phyloP scores from a whole-genome alignment of 2,888 invertebrate genomes.

The Trachelus iudaicus region DNA sequence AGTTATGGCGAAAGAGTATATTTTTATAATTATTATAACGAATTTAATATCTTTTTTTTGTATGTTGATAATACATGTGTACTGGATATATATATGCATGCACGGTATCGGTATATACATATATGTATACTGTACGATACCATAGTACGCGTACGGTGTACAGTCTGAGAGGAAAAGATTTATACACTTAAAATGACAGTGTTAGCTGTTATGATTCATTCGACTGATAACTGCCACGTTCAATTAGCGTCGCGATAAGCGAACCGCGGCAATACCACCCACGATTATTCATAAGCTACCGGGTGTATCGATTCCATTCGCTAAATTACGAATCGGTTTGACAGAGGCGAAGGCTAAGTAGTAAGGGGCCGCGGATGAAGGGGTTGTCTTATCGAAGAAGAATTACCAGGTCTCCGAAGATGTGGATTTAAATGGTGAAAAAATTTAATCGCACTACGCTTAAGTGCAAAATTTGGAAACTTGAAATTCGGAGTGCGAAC shows the following conservation, averaged over 20 bases:
- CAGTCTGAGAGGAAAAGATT: background rate
- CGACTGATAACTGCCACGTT: background rate
- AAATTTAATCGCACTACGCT: no score
- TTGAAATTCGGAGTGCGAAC: no score
- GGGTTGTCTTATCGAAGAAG: background rate
- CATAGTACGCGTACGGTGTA: background rate
- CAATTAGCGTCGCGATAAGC: background rate
- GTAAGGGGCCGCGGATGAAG: background rate
- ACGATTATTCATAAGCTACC: background rate
- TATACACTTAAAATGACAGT: background rate
- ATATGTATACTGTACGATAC: background rate
- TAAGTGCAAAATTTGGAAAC: no score
- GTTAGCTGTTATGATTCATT: background rate
- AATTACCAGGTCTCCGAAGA: no score
- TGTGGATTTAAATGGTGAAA: no score
- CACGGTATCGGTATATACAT: background rate
- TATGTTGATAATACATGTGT: no score
- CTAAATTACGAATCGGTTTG: background rate
- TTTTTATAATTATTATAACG: background rate
- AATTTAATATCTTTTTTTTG: background rate
- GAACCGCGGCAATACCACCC: background rate
- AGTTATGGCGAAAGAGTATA: background rate
- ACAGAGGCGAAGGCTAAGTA: background rate
- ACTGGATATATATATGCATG: background rate
- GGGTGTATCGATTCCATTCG: background rate